Conservation (phyloP, 2,888 invertebrate species). For the Drosophila rubida region DNA sequence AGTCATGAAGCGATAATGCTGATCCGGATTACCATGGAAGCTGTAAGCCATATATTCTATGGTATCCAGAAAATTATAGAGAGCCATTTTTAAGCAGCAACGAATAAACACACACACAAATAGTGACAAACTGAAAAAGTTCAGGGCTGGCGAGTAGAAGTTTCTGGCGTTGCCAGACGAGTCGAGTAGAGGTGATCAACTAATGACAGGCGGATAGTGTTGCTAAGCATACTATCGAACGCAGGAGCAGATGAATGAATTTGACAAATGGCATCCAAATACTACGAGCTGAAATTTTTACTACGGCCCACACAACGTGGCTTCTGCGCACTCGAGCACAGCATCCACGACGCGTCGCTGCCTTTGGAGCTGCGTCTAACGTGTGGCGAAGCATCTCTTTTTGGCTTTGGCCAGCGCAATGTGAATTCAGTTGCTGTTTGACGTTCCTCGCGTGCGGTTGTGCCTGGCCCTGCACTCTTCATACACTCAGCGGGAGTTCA, state of each 20-base stretch:
- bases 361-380: slow-evolving; percentile 17
- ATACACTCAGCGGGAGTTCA: slow-evolving; percentile 22
- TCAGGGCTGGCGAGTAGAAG: slow-evolving; percentile 3
- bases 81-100: background rate
- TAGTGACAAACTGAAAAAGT: background rate
- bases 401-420: slow-evolving; percentile 67
- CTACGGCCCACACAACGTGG: slow-evolving; percentile 48
- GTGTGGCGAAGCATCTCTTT: slow-evolving; percentile 50
- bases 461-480: slow-evolving; percentile 59
- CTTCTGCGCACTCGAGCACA: slow-evolving; percentile 67
- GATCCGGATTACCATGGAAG: background rate
- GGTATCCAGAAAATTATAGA: slow-evolving; percentile 27
- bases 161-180: slow-evolving; percentile 36
- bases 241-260: slow-evolving; percentile 47
- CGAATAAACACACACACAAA: background rate
- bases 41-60: slow-evolving; percentile 21
- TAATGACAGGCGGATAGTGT: background rate
- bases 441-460: slow-evolving; percentile 82
- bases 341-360: slow-evolving; percentile 44
- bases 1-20: slow-evolving; percentile 32
- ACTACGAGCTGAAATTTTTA: slow-evolving; percentile 61
- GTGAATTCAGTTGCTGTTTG: slow-evolving; percentile 82
- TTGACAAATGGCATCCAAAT: slow-evolving; percentile 63
- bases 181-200: slow-evolving; percentile 21
- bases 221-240: background rate